phyloP scores from a whole-genome alignment of 2,888 invertebrate species.

The Osmoderma eremita region DNA sequence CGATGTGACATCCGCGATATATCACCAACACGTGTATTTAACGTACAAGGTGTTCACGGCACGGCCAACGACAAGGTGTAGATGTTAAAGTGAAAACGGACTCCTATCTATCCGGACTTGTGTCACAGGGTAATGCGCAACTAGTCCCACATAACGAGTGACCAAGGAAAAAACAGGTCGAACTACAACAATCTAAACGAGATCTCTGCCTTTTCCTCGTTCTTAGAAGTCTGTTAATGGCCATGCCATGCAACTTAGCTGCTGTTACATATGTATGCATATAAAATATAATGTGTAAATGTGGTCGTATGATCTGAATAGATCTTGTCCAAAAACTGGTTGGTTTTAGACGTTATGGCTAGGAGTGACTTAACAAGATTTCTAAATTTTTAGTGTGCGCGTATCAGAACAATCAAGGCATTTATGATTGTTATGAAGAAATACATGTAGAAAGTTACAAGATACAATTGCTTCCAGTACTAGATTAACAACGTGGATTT shows the following conservation, averaged over 20 bases:
- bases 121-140: conserved; percentile 48
- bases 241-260: conserved; percentile 5
- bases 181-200: conserved; percentile 48
- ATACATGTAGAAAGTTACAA: too few species aligned
- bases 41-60: conserved; percentile 48
- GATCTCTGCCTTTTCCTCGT: conserved; percentile 48
- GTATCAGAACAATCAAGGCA: too few species aligned
- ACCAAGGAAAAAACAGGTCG: conserved; percentile 21
- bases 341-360: not conserved
- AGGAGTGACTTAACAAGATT: not conserved
- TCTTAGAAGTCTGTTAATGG: conserved; percentile 42
- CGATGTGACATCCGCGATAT: conserved; percentile 49
- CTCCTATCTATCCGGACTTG: conserved; percentile 35
- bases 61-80: conserved; percentile 49
- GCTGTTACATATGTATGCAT: too few species aligned
- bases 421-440: too few species aligned
- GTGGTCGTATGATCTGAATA: conserved; percentile 6
- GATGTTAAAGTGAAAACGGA: conserved; percentile 41
- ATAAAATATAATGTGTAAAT: not conserved
- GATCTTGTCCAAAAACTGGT: not conserved
- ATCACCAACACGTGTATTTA: conserved; percentile 50
- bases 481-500: too few species aligned
- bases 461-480: too few species aligned
- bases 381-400: too few species aligned
- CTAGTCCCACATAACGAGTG: conserved; percentile 44